A percentile compares a stretch with the other conserved stretches of the same genome.
phyloP scores from a whole-genome alignment of 2,888 invertebrate genomes.

The Acanthosepion pharaonis region DNA sequence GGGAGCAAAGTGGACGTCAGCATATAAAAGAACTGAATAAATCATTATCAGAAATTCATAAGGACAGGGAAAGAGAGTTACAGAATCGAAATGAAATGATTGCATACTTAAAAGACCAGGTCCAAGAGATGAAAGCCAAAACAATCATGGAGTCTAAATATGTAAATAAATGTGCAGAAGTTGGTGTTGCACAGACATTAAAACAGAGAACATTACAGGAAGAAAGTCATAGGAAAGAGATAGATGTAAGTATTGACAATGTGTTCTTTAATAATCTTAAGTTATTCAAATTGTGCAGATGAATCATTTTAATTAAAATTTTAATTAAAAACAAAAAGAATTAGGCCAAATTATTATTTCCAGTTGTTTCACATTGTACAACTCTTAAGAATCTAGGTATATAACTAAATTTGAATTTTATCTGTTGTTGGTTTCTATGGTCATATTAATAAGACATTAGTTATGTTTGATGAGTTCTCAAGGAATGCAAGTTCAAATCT shows the following conservation, averaged over 20 bases:
- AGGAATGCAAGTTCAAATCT: no score
- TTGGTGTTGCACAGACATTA: slow-evolving; percentile 73
- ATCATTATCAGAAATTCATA: slow-evolving; percentile 70
- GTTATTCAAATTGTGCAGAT: background rate
- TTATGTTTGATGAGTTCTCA: no score
- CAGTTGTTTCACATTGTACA: no score
- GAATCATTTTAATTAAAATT: no score
- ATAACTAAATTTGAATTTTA: no score
- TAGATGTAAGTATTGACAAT: slow-evolving; percentile 61
- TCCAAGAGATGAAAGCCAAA: slow-evolving; percentile 74
- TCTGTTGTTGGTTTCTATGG: no score
- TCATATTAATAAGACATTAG: no score
- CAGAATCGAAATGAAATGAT: slow-evolving; percentile 74
- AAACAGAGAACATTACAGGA: slow-evolving; percentile 69
- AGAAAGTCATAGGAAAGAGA: slow-evolving; percentile 68
- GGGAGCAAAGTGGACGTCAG: slow-evolving; percentile 73
- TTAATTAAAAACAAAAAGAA: no score
- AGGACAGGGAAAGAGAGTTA: slow-evolving; percentile 72
- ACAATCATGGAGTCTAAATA: slow-evolving; percentile 75
- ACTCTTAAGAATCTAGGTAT: no score
- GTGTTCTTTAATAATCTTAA: background rate
- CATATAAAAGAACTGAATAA: slow-evolving; percentile 68
- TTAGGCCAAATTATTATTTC: no score
- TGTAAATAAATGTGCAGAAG: slow-evolving; percentile 74
- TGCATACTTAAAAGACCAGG: slow-evolving; percentile 75